Percentiles rank a stretch among this genome's conserved stretches.
These are phyloP conservation scores for Melanostoma scalare DNA, from an alignment of 2,888 invertebrate species.

Conservation along the genomic window DNA sequence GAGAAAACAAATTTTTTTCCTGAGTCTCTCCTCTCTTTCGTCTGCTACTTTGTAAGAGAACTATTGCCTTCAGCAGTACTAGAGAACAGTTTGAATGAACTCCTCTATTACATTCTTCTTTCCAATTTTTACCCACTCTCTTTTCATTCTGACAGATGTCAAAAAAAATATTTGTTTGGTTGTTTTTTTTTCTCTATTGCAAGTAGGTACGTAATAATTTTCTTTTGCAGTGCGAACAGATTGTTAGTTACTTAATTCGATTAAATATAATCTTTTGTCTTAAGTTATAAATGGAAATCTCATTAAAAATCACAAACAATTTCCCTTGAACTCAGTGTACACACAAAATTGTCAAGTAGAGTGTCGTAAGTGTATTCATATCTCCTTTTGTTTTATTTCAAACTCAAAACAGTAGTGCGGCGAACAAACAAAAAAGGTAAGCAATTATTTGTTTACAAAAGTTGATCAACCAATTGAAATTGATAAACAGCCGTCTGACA, in stretches of 20 bases:
- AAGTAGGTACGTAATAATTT: constrained; percentile 11
- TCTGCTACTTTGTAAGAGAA: too few relatives aligned
- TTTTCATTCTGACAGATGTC: constrained; percentile 40
- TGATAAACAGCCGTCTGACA: neutral
- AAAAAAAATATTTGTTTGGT: constrained; percentile 19
- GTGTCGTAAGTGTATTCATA: too few relatives aligned
- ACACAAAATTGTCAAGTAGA: too few relatives aligned
- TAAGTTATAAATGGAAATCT: constrained; percentile 1
- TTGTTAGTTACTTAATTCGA: constrained; percentile 33
- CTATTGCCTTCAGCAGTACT: too few relatives aligned
- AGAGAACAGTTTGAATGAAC: neutral
- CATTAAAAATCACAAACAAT: neutral
- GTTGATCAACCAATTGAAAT: constrained; percentile 16
- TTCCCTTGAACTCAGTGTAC: neutral
- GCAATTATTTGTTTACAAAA: constrained; percentile 60
- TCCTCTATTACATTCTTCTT: neutral
- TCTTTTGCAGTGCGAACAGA: constrained; percentile 11
- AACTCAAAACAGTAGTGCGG: neutral
- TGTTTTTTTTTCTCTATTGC: constrained; percentile 14
- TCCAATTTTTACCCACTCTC: constrained; percentile 1
- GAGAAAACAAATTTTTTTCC: too few relatives aligned
- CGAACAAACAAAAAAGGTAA: constrained; percentile 26
- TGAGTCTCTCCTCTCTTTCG: too few relatives aligned
- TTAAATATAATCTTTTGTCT: constrained; percentile 26
- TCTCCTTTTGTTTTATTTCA: too few relatives aligned